Evolutionary conservation across 2,888 invertebrate genomes (phyloP).

Genomic region (Polymixis lichenea): DNA sequence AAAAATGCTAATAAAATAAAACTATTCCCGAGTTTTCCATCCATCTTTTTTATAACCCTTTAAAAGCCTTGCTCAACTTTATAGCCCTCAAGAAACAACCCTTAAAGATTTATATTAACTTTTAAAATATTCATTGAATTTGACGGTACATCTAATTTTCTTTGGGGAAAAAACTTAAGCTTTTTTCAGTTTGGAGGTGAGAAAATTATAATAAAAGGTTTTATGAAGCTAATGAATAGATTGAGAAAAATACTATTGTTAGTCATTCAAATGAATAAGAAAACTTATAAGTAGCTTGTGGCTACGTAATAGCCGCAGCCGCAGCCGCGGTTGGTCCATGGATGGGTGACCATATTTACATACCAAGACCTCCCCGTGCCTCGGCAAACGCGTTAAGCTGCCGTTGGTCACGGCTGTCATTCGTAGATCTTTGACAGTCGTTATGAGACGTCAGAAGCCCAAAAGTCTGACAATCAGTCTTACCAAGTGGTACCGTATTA

Average conservation of each 20-base stretch:
- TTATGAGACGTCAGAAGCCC: too few species aligned
- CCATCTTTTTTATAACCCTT: constrained; percentile 50
- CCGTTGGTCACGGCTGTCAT: too few species aligned
- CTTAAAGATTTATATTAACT: constrained; percentile 55
- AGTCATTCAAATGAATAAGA: background rate
- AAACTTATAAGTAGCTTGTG: too few species aligned
- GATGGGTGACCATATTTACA: too few species aligned
- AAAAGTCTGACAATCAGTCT: too few species aligned
- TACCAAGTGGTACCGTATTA: too few species aligned
- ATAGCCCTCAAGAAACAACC: constrained; percentile 41
- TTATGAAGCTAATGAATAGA: background rate
- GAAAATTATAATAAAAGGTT: constrained; percentile 37
- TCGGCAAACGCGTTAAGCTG: too few species aligned
- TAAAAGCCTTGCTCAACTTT: constrained; percentile 53
- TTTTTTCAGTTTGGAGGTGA: constrained; percentile 7
- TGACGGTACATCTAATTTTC: constrained; percentile 42
- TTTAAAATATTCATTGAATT: constrained; percentile 63
- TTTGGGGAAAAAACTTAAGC: constrained; percentile 29
- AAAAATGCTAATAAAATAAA: constrained; percentile 36
- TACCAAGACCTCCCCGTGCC: too few species aligned
- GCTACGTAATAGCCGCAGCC: too few species aligned
- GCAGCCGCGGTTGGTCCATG: too few species aligned
- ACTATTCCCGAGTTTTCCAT: constrained; percentile 45
- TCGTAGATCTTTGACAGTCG: too few species aligned
- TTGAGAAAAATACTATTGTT: background rate